phyloP scores from a whole-genome alignment of 2,888 invertebrate species.

The Amiota minor region DNA sequence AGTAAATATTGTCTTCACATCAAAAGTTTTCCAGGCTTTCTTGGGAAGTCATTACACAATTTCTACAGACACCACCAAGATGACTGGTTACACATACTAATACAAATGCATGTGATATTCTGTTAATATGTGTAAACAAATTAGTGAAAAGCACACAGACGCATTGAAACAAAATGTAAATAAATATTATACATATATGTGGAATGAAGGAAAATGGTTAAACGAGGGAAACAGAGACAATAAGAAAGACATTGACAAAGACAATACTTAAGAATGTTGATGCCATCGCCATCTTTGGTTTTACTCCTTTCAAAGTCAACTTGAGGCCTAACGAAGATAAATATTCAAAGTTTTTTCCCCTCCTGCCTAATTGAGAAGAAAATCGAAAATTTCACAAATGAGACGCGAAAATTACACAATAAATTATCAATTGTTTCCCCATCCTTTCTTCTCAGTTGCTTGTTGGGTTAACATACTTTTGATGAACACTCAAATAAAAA shows the following conservation, averaged over 20 bases:
- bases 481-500: no score
- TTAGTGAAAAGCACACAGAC: slow-evolving; percentile 35
- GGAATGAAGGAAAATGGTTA: not conserved
- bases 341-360: slow-evolving; percentile 56
- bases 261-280: not conserved
- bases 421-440: slow-evolving; percentile 34
- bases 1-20: slow-evolving; percentile 42
- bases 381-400: slow-evolving; percentile 60
- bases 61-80: not conserved
- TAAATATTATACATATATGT: not conserved
- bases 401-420: slow-evolving; percentile 51
- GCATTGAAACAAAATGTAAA: not conserved
- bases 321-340: slow-evolving; percentile 56
- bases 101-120: slow-evolving; percentile 6
- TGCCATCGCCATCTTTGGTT: not conserved
- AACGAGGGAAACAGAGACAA: not conserved
- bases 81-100: slow-evolving; percentile 38
- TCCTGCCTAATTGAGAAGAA: slow-evolving; percentile 60
- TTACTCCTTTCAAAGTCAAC: not conserved
- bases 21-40: slow-evolving; percentile 42
- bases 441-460: no score
- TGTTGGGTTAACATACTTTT: no score
- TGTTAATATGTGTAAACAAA: slow-evolving; percentile 43
- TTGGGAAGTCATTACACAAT: slow-evolving; percentile 14
- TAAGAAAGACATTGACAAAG: not conserved